A percentile compares a stretch with the other conserved stretches of the same genome.
Conservation (phyloP, 2,797 vertebrate species). For the Toxotes lorentzi region DNA sequence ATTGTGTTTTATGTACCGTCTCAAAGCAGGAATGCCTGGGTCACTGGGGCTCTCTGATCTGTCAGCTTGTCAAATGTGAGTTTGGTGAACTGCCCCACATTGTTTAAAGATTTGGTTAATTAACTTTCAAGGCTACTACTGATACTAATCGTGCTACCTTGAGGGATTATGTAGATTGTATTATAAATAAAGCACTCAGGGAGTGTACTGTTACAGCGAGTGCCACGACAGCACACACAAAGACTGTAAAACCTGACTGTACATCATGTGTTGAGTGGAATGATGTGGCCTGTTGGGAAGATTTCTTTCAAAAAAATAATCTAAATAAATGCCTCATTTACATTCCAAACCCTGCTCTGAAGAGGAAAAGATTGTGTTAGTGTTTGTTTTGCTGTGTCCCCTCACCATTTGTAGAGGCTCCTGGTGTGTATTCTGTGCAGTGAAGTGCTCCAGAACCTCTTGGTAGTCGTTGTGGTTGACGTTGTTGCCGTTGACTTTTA, state of each 20-base stretch:
- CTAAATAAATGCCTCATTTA: not conserved
- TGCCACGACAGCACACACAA: not conserved
- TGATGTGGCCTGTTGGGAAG: not conserved
- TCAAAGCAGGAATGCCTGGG: constrained; percentile 36
- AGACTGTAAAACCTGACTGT: constrained; percentile 12
- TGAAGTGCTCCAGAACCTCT: constrained; percentile 95
- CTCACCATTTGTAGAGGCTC: constrained; percentile 89
- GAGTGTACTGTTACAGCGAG: not conserved
- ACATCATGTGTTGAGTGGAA: not conserved
- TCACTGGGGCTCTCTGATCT: constrained; percentile 19
- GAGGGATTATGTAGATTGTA: not conserved
- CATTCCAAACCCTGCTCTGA: not conserved
- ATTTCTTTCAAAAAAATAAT: not conserved
- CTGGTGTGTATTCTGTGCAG: constrained; percentile 86
- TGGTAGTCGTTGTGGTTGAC: constrained; percentile 85
- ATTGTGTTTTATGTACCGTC: constrained; percentile 28
- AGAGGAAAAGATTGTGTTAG: not conserved
- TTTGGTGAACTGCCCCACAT: constrained; percentile 13
- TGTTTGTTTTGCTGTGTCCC: constrained; percentile 1
- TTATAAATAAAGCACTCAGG: not conserved
- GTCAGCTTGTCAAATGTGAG: constrained; percentile 3
- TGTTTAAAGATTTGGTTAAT: constrained; percentile 17
- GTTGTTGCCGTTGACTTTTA: constrained; percentile 94
- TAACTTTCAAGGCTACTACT: constrained; percentile 9
- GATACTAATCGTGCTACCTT: constrained; percentile 7